phyloP scores from a whole-genome alignment of 1,140 invertebrate species.

The Eueides isabella region DNA sequence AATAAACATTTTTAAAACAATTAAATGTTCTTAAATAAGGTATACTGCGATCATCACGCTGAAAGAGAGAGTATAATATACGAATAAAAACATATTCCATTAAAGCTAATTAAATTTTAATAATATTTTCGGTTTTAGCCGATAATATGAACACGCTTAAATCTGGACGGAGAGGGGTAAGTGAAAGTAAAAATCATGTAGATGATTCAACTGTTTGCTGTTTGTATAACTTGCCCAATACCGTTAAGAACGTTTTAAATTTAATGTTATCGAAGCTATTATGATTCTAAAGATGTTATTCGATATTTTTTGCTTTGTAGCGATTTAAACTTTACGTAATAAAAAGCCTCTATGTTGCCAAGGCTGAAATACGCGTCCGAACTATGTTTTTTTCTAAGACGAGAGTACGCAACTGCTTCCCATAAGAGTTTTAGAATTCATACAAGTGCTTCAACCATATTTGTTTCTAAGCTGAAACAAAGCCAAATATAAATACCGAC shows the following conservation, averaged over 20 bases:
- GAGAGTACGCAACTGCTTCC: constrained; percentile 42
- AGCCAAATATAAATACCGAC: constrained; percentile 51
- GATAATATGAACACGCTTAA: constrained; percentile 74
- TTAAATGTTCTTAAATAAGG: background rate
- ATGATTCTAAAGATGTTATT: background rate
- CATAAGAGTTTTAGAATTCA: constrained; percentile 68
- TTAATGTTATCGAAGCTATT: background rate
- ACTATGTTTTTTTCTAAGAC: background rate
- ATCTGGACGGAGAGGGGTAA: constrained; percentile 76
- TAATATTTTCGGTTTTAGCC: constrained; percentile 27
- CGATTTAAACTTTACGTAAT: constrained; percentile 6
- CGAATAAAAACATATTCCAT: background rate
- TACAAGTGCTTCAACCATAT: constrained; percentile 48
- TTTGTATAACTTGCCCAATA: constrained; percentile 11
- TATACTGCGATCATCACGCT: background rate
- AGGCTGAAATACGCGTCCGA: background rate
- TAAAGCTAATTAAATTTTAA: constrained; percentile 32
- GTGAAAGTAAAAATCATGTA: constrained; percentile 61
- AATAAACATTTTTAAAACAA: background rate
- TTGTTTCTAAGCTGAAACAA: constrained; percentile 50
- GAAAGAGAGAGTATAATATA: background rate
- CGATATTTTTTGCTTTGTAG: background rate
- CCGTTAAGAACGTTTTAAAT: background rate
- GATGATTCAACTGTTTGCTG: background rate
- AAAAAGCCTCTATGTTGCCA: constrained; percentile 40